Conservation (phyloP, 2,113 vertebrate genomes). For the Papio anubis region DNA sequence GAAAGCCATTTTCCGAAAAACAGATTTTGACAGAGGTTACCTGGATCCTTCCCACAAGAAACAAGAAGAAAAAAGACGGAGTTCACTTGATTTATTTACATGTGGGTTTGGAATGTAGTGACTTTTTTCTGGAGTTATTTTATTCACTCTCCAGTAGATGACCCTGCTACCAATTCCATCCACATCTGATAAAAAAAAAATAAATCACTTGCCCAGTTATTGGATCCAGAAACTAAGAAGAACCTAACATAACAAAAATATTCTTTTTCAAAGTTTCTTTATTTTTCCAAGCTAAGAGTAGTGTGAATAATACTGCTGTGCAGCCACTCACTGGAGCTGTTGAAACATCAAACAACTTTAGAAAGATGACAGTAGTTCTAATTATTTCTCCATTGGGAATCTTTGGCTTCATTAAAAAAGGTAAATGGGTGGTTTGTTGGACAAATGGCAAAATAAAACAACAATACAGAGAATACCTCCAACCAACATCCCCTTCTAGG, state of each 20-base stretch:
- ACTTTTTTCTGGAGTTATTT: conserved; percentile 50
- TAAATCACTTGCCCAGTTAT: conserved; percentile 8
- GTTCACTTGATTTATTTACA: neutral
- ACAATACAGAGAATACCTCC: neutral
- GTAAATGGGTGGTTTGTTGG: conserved; percentile 50
- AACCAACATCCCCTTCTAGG: conserved; percentile 60
- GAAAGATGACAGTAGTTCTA: conserved; percentile 78
- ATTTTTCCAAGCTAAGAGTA: conserved; percentile 62
- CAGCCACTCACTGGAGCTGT: conserved; percentile 42
- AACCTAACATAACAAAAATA: conserved; percentile 63
- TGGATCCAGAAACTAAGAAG: neutral
- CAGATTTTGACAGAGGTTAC: neutral
- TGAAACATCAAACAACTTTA: conserved; percentile 78
- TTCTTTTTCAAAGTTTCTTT: conserved; percentile 53
- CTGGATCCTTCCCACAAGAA: conserved; percentile 18
- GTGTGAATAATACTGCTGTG: conserved; percentile 56
- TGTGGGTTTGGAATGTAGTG: neutral
- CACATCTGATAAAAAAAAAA: conserved; percentile 62
- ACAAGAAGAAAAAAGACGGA: neutral
- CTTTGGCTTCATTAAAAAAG: conserved; percentile 71
- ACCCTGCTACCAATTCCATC: neutral
- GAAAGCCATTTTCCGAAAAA: conserved; percentile 7
- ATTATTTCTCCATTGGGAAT: conserved; percentile 78
- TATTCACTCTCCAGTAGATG: conserved; percentile 20
- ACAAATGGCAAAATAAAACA: conserved; percentile 71